phyloP scores from a whole-genome alignment of 2,888 invertebrate species.

The Agelastica alni region DNA sequence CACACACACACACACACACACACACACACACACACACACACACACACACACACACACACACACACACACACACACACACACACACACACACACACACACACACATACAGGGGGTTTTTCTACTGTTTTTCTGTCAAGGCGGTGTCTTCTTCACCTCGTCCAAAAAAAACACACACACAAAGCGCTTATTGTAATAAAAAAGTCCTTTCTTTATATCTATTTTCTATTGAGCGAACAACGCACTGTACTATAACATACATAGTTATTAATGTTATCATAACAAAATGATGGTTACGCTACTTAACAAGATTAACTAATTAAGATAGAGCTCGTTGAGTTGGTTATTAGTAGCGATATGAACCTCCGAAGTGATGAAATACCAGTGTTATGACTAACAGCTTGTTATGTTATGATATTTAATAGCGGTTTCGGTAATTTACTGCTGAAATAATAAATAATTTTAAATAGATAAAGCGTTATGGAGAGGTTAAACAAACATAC shows the following conservation, averaged over 20 bases:
- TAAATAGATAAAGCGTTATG: conserved; percentile 6
- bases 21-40: too few species aligned
- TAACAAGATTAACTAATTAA: conserved; percentile 26
- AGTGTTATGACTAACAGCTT: conserved; percentile 20
- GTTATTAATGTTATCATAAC: conserved; percentile 25
- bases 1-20: too few species aligned
- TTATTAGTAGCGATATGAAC: conserved; percentile 22
- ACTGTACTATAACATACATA: neutral
- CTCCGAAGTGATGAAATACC: conserved; percentile 17
- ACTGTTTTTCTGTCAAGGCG: too few species aligned
- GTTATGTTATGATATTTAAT: conserved; percentile 16
- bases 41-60: too few species aligned
- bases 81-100: too few species aligned
- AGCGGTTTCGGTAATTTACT: conserved; percentile 6
- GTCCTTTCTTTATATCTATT: too few species aligned
- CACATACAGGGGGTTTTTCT: too few species aligned
- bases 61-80: too few species aligned
- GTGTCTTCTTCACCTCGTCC: too few species aligned
- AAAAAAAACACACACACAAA: too few species aligned
- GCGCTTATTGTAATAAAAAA: too few species aligned
- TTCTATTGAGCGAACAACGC: neutral
- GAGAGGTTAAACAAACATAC: neutral
- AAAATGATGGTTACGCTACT: conserved; percentile 19
- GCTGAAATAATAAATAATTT: conserved; percentile 16
- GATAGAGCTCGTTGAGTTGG: conserved; percentile 19